Conservation (phyloP, 2,888 invertebrate genomes). For the Nematopogon swammerdamellus region DNA sequence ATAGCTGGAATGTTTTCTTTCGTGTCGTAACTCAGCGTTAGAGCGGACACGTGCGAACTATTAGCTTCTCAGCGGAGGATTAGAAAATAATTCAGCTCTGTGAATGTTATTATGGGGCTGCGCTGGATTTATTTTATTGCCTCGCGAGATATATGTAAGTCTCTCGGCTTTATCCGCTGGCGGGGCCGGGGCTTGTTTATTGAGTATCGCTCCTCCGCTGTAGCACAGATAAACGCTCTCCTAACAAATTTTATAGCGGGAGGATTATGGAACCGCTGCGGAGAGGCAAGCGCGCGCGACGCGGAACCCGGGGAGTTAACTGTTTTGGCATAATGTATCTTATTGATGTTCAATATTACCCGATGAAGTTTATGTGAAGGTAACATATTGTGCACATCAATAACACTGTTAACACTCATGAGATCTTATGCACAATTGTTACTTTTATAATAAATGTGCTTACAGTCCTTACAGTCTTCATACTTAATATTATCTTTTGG, state of each 20-base stretch:
- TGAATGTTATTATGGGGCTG: conserved; percentile 51
- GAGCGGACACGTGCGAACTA: conserved; percentile 52
- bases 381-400: too few relatives aligned
- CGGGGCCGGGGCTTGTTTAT: conserved; percentile 40
- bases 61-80: conserved; percentile 49
- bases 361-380: too few relatives aligned
- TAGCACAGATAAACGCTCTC: conserved; percentile 28
- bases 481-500: too few relatives aligned
- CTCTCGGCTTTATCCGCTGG: conserved; percentile 42
- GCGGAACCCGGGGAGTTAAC: conserved; percentile 2
- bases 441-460: too few relatives aligned
- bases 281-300: conserved; percentile 8
- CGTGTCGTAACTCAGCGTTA: conserved; percentile 36
- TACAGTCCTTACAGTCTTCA: too few relatives aligned
- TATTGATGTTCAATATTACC: conserved; percentile 19
- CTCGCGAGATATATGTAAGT: conserved; percentile 39
- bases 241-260: conserved; percentile 38
- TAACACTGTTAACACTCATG: too few relatives aligned
- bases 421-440: too few relatives aligned
- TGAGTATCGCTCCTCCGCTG: conserved; percentile 20
- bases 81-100: conserved; percentile 54
- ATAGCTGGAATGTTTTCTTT: conserved; percentile 29
- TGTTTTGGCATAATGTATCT: conserved; percentile 43
- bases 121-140: conserved; percentile 53
- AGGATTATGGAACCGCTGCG: conserved; percentile 18